Base-by-base conservation (phyloP, 2,113 vertebrate species). In the Mobula hypostoma region DNA sequence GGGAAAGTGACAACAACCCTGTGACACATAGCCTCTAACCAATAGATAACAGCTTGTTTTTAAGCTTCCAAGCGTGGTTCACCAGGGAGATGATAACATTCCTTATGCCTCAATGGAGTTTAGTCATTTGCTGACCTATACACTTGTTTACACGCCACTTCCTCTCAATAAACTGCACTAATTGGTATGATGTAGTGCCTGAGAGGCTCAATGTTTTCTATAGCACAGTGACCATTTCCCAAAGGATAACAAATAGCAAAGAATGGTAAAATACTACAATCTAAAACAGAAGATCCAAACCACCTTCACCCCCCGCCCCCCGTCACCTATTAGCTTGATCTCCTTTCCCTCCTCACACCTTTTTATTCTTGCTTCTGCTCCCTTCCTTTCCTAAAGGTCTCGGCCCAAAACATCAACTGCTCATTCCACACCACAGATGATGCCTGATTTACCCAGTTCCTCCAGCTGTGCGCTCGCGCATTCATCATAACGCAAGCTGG, bases 131-230 rank as follows among this genome's bases (percentile, higher is more conserved):
- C 68, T 93, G 91, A 56, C 91, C 91, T 29, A 32, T 17, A 48
- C 48, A 9, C 91, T 93, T 93, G 91, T 76, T 93, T 74, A 74
- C 40, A 76, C 21, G 68, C 68, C 91, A 93, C 21, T 93, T 72
- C 19, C 21, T 76, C 32, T 76, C 36, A 93, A 93, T 93, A 40
- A 93, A 27, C 70, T 93, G 68, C 40, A 93, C 91, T 93, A 93
- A 93, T 93, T 93, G 91, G 91, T 74, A 70, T 48, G 9, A 74
- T 76, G 70, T 27, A 93, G 24, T 72, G 66, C 36, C 70, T 93
- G 6, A 76, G 8, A 74, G 36, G 8, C 21, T 29, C 91, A 76
- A 11, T 93, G 48, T 76, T 76, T 72, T 48, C 24, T 27, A 56
- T 48, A 27, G 11, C 40, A 70, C 36, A 93, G 27, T 93, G 68